Base-by-base conservation (phyloP, 1,140 invertebrate species). In the Limonius californicus region DNA sequence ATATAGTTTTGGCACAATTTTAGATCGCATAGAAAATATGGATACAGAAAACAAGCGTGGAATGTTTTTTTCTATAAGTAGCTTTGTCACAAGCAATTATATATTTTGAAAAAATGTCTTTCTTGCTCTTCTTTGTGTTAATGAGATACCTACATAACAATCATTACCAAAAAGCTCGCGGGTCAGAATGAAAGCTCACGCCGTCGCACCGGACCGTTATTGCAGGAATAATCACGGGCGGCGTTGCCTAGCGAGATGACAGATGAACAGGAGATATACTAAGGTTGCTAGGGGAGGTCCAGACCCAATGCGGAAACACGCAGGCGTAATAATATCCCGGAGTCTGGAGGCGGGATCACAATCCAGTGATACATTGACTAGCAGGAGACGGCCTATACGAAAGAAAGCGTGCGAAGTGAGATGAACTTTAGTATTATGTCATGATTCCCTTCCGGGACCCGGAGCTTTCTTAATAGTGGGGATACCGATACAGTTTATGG, bases 401-500 rank as follows among this genome's bases (percentile, higher is more conserved):
- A 21, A 16, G 43, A 18, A 15, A 39, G 23, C 11, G 50, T 23
- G 35, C 23, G 59, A 21, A 39, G 45, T 18, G 45, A 50, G 45
- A 50, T 21, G 45, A 50, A 50, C 45, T 50, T 50, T 18, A 50
- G 45, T 18, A 50, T 50, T 50, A 50, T 50, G 45, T 50, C 45
- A 19, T 21, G 23, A 58, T 66, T 56, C 66, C 64, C 60, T 68
- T 71, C 69, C 71, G 68, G 69, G 69, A 70, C 62, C 68, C 65
- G 65, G 69, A 67, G 66, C 66, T 59, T 61, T 64, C 67, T 69
- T 68, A 70, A 70, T 67, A 65, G 69, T 66, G 68, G 67, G 69
- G 66, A 72, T 73, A 70, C 71, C 65, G 71, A 74, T 74, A 74
- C 72, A 73, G 68, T 74, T 74, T 74, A 74, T 72, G 72, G 71